Base-by-base conservation (phyloP, 1,140 invertebrate genomes). In the Stenopsyche tienmushanensis region DNA sequence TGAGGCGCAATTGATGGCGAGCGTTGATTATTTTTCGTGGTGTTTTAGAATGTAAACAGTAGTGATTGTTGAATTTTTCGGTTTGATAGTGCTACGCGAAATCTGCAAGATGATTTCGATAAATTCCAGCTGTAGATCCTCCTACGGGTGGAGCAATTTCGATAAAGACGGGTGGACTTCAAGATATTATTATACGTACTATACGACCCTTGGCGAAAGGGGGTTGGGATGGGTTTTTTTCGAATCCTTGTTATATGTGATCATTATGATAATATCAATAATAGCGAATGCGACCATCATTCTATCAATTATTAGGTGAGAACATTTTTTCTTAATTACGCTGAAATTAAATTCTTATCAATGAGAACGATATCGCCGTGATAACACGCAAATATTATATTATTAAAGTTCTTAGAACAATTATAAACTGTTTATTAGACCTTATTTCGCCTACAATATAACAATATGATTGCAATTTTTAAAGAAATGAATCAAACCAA, bases 101-200 rank as follows among this genome's bases (percentile, higher is more conserved):
- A 34, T 34, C 13, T 34, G 5, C 29, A 13, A 34, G 29, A 34
- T 34, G 29, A n/a, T 21, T 25, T 25, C 15, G 21, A 52, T 64
- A 52, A 1, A 17, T 42, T 3, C 13, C 1, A 29, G 39, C 42
- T 65, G 57, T 52, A 44, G 18, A 21, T 62, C 54, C 2, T 66
- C 68, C 9, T 70, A 70, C 29, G 68, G 68, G 1, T 70, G 45
- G 44, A 55, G 34, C 17, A 41, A 25, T 1, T 74, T 76, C 29
- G 74, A 77, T 34, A 73, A 76, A 57, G 74, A 76, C 53, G 76
- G 77, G 58, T 83, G 80, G 79, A 79, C 78, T 13, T 69, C 67
- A 1, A 74, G 80, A 42, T 82, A 80, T 69, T 83, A 80, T 64
- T 84, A 81, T 73, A 79, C 81, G 0, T 84, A 83, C 65, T 84